Conservation (phyloP, 2,113 vertebrate species). For the Microcebus murinus region DNA sequence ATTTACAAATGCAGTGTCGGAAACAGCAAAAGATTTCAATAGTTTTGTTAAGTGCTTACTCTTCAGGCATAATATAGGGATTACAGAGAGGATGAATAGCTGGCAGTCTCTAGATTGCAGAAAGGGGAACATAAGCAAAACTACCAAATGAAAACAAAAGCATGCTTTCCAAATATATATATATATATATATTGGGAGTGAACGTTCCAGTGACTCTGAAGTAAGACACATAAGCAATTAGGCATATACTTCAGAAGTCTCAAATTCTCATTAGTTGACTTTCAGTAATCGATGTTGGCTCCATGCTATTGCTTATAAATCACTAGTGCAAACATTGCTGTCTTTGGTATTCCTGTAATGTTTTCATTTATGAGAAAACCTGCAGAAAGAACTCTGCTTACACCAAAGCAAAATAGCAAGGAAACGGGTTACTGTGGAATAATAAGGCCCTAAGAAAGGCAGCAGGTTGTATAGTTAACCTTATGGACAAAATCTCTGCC, state of each 20-base stretch:
- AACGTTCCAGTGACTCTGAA: not conserved
- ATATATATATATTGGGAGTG: too few relatives aligned
- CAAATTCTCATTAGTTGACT: not conserved
- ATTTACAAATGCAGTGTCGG: not conserved
- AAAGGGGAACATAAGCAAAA: not conserved
- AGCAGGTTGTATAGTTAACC: slow-evolving; percentile 92
- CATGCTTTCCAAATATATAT: not conserved
- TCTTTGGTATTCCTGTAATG: not conserved
- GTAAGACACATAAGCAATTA: not conserved
- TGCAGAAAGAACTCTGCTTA: slow-evolving; percentile 65
- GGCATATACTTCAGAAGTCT: not conserved
- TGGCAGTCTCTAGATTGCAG: not conserved
- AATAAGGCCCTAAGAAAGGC: slow-evolving; percentile 90
- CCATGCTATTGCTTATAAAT: not conserved
- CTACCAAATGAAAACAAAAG: not conserved
- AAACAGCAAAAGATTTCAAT: not conserved
- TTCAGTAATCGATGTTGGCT: not conserved
- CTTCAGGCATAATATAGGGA: not conserved
- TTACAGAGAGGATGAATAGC: not conserved
- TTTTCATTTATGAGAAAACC: slow-evolving; percentile 3
- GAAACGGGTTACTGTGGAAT: slow-evolving; percentile 70
- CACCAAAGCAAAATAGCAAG: slow-evolving; percentile 53
- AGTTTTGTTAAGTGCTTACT: not conserved
- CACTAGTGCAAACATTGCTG: not conserved
- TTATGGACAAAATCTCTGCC: slow-evolving; percentile 90